These are phyloP conservation scores for Pontoporia blainvillei DNA, from an alignment of 2,113 vertebrate genomes.

Conservation along the genomic window DNA sequence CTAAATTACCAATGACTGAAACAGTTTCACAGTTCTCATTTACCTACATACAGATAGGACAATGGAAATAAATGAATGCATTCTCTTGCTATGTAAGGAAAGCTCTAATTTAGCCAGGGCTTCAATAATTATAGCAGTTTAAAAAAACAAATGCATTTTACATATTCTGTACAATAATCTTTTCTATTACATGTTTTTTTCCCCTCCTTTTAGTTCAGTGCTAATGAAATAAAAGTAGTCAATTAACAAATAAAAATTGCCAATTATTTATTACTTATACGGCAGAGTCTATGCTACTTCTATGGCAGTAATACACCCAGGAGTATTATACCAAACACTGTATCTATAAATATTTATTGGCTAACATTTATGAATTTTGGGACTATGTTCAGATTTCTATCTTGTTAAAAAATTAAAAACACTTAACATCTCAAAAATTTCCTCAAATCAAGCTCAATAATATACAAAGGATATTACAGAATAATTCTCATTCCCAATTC, in stretches of 20 bases:
- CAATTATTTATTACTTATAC: neutral
- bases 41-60: constrained; percentile 56
- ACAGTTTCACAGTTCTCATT: constrained; percentile 43
- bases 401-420: constrained; percentile 48
- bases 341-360: neutral
- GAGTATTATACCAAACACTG: neutral
- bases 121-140: neutral
- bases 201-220: neutral
- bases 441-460: constrained; percentile 12
- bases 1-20: constrained; percentile 39
- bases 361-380: neutral
- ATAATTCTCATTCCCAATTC: neutral
- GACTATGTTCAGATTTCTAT: neutral
- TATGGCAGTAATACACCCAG: neutral
- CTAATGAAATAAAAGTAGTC: constrained; percentile 15
- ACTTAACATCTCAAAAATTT: neutral
- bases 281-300: neutral
- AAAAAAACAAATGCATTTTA: neutral
- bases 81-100: constrained; percentile 73
- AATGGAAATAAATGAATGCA: constrained; percentile 64
- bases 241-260: neutral
- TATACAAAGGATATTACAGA: neutral
- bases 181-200: neutral
- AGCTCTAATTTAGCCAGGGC: neutral
- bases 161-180: neutral